Conservation (phyloP, 2,113 vertebrate species). For the Ploceus nigricollis region DNA sequence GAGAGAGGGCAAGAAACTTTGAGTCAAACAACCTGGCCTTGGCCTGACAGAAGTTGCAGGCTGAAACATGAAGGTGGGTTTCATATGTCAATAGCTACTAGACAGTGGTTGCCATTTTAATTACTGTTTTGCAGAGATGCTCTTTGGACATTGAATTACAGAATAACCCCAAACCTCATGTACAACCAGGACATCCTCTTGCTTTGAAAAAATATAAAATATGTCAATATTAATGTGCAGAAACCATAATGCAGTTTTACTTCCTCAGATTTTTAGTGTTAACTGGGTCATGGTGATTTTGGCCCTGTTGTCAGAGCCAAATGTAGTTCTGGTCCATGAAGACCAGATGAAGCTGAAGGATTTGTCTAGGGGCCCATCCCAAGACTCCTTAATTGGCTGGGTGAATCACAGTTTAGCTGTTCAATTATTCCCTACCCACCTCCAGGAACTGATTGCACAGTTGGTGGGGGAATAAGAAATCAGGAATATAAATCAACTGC, state of each 20-base stretch:
- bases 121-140: neutral
- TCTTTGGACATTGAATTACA: neutral
- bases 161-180: neutral
- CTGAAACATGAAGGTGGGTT: neutral
- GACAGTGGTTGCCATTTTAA: neutral
- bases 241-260: neutral
- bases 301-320: neutral
- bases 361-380: neutral
- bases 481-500: conserved; percentile 39
- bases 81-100: neutral
- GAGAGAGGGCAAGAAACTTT: neutral
- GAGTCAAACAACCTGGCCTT: neutral
- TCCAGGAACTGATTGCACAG: conserved; percentile 30
- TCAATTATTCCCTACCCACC: conserved; percentile 38
- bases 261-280: neutral
- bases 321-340: neutral
- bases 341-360: neutral
- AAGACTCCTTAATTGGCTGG: conserved; percentile 34
- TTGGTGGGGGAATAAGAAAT: conserved; percentile 47
- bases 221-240: neutral
- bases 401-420: conserved; percentile 61
- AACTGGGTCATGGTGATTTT: neutral
- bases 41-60: neutral
- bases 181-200: neutral
- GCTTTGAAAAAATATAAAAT: neutral